Base-by-base conservation (phyloP, 2,888 invertebrate genomes). In the Amphipoea lucens region DNA sequence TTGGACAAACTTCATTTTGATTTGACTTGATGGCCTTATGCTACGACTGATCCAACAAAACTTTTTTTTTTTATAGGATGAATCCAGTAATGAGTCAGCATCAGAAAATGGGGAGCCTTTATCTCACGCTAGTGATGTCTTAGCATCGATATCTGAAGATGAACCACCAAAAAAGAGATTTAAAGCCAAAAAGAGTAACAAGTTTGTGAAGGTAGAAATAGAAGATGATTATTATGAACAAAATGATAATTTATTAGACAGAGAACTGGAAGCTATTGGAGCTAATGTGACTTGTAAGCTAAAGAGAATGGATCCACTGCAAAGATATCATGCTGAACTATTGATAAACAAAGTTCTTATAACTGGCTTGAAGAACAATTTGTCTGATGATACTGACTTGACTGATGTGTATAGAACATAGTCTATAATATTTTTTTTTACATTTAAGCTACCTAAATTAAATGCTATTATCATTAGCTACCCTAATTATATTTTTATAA, bases 301-400 rank as follows among this genome's bases (percentile, higher is more conserved):
- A 2, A 91, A 91, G 77, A 85, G 92, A 71, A 93, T 93, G 93
- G 87, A 84, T 7, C 48, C 83, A 7, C 84, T 90, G 9, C 93
- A 93, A 77, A 88, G 93, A 60, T 90, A 88, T 70, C 89, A 88
- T 54, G 93, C 93, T 1, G 93, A 93, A 77, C 78, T 92, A 42
- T 79, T 93, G 36, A 92, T 93, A 62, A 92, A 92, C 76, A 93
- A 92, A 90, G 92, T 93, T 14, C 80, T 93, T 12, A 90, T 92
- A 69, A 83, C 87, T 48, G 93, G 93, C 40, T 78, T 93, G 29
- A 89, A 88, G 67, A 91, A 88, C 51, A 86, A 85, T 77, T 87
- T 93, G 66, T 87, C 90, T 17, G 92, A 92, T 48, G 88, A 90
- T 20, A 92, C 91, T 1, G 92, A 93, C 62, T 88, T 93, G 63